Evolutionary conservation across 2,888 invertebrate species (phyloP), one percentile per base, ranked within the genome.

Genomic region (Tuberolachnus salignus): DNA sequence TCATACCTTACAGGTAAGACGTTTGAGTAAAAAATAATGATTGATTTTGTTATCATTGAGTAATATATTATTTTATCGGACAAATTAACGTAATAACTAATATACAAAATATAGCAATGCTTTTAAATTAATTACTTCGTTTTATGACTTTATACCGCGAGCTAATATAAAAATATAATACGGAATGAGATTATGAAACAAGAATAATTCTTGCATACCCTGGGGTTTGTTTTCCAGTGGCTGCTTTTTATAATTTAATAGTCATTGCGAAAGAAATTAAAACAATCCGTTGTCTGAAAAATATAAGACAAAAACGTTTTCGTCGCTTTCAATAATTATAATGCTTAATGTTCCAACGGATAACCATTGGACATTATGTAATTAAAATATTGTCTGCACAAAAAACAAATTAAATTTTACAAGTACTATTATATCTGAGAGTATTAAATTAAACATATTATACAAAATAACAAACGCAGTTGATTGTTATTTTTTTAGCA

Each of bases 311-410:
- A 21, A 75, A 78, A 34, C 55, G 57, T 46, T 67, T 67, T 67
- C 74, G 75, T 69, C 67, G 57, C 67, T 78, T 67, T 53, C 75
- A 78, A 78, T 78, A 78, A 78, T 78, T 67, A 78, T 57, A 78
- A 67, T 78, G 75, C 49, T 78, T 78, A 78, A 78, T 67, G 59
- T 78, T 49, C 75, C 66, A 21, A 67, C 66, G 59, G 67, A 78
- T 67, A 78, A 49, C 57, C 49, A 57, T 59, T 69, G 67, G 44
- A 59, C 49, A 59, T 67, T 57, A 59, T 49, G 59, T 59, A 78
- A 78, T 75, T 67, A 67, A 78, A 78, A 57, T 78, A 78, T 78
- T 57, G 67, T 69, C 67, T 49, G 49, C 46, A n/a, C 34, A 57
- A 75, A 34, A 75, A 64, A 61, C 66, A 66, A 72, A 72, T 72